phyloP scores from a whole-genome alignment of 2,797 vertebrate species.

The Acanthiza pusilla region DNA sequence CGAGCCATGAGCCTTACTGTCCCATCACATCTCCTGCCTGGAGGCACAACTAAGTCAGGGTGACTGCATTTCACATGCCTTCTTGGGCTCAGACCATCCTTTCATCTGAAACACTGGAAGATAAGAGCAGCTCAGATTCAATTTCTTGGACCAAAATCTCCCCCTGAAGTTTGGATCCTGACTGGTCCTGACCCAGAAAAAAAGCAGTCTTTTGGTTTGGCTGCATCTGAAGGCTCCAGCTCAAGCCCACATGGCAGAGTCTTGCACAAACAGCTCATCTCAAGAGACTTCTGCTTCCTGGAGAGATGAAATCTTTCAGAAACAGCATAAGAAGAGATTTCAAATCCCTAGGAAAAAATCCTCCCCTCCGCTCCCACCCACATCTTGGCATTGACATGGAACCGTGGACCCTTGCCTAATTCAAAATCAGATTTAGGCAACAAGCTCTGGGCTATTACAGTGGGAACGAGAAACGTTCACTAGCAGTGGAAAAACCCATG shows the following conservation, averaged over 20 bases:
- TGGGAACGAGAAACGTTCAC: not conserved
- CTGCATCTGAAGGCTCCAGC: slow-evolving; percentile 13
- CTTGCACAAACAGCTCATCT: slow-evolving; percentile 47
- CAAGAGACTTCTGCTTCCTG: slow-evolving; percentile 20
- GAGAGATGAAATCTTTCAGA: slow-evolving; percentile 59
- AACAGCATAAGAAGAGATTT: slow-evolving; percentile 19
- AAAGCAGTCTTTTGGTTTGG: not conserved
- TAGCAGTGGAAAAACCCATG: not conserved
- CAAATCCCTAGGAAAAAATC: slow-evolving; percentile 30
- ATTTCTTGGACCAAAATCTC: slow-evolving; percentile 14
- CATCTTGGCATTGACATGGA: not conserved
- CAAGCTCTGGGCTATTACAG: not conserved
- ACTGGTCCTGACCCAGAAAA: not conserved
- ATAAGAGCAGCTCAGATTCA: slow-evolving; percentile 17
- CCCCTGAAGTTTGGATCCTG: slow-evolving; percentile 5
- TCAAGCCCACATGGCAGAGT: not conserved
- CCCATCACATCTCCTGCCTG: not conserved
- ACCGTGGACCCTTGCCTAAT: slow-evolving; percentile 13
- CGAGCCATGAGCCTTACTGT: not conserved
- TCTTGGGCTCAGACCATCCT: not conserved
- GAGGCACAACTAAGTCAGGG: not conserved
- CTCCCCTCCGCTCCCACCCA: not conserved
- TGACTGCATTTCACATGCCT: not conserved
- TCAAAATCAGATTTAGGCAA: slow-evolving; percentile 36
- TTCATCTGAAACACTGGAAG: slow-evolving; percentile 36